Evolutionary conservation across 2,113 vertebrate species (phyloP).

Genomic region (Caracal caracal): DNA sequence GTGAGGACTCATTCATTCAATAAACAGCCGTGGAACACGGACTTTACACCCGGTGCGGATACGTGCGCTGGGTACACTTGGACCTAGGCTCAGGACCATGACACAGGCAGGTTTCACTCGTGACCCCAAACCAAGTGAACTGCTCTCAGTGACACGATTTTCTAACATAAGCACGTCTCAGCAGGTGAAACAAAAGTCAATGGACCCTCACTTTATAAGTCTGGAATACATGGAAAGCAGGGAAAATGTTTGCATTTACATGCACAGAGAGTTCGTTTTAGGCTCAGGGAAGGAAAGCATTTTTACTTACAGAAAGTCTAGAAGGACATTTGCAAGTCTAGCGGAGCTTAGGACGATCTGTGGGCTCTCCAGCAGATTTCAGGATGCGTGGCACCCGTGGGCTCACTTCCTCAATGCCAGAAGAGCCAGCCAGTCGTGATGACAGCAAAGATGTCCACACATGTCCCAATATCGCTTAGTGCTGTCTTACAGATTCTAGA

Average conservation of each 20-base stretch:
- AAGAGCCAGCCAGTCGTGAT: neutral
- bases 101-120: neutral
- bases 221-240: no score
- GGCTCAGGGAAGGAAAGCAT: neutral
- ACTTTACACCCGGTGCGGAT: neutral
- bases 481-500: neutral
- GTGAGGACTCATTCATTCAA: neutral
- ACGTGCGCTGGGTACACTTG: rapidly evolving
- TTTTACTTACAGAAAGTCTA: neutral
- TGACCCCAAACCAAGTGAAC: no score
- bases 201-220: neutral
- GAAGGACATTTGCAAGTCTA: neutral
- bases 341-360: neutral
- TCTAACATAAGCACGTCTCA: neutral
- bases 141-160: neutral
- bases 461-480: neutral
- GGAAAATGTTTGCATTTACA: neutral
- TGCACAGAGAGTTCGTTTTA: neutral
- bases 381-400: neutral
- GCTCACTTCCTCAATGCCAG: neutral
- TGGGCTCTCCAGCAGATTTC: neutral
- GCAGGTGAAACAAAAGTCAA: neutral
- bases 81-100: neutral
- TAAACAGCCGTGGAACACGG: no score
- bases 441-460: neutral